phyloP scores from a whole-genome alignment of 2,888 invertebrate species.

The Tetanocera ferruginea region DNA sequence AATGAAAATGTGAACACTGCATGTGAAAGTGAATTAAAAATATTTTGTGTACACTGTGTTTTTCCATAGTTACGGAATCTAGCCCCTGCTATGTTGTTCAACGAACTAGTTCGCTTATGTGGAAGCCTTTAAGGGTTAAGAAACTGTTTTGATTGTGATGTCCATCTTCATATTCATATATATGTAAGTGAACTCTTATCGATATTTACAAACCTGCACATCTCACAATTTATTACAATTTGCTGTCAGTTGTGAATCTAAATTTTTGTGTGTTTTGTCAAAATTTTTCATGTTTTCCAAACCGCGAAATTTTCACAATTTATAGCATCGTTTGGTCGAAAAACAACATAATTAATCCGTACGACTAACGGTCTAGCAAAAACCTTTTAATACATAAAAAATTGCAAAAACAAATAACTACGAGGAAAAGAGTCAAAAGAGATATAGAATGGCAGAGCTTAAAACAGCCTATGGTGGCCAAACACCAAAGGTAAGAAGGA shows the following conservation, averaged over 20 bases:
- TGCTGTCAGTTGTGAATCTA: conserved; percentile 5
- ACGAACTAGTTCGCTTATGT: too few relatives aligned
- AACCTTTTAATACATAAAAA: neutral
- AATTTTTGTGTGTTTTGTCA: conserved; percentile 26
- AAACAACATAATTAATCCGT: neutral
- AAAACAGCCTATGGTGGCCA: conserved; percentile 13
- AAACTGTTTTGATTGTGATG: neutral
- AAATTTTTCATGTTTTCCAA: conserved; percentile 23
- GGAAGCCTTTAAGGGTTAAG: too few relatives aligned
- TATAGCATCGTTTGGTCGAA: conserved; percentile 3
- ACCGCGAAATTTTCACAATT: conserved; percentile 2
- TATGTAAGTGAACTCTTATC: neutral
- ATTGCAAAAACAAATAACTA: neutral
- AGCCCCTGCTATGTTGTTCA: too few relatives aligned
- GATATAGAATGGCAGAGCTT: conserved; percentile 29
- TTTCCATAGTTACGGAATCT: too few relatives aligned
- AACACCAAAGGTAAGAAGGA: neutral
- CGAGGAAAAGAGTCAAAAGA: conserved; percentile 19
- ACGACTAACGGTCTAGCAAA: neutral
- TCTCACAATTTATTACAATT: conserved; percentile 19
- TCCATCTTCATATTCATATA: neutral
- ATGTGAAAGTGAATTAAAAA: too few relatives aligned
- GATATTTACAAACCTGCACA: neutral
- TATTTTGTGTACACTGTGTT: too few relatives aligned
- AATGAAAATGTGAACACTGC: too few relatives aligned